Evolutionary conservation across 2,797 vertebrate genomes (phyloP), one percentile per base, ranked within the genome.

Genomic region (Hippocampus kuda): DNA sequence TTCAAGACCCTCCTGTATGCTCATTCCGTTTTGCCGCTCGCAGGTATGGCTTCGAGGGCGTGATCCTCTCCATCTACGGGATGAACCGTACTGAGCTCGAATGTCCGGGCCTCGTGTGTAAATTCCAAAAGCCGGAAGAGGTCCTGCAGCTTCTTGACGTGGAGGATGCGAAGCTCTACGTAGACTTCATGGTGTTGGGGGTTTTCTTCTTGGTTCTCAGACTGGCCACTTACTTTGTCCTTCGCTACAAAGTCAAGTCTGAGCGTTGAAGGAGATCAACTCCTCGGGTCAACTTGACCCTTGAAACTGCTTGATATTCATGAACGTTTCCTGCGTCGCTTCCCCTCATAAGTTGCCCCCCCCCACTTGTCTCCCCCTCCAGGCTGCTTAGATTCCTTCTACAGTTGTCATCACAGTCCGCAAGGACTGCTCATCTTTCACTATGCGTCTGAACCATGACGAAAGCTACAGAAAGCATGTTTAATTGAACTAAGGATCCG

Each of bases 21-120:
- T 49, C 15, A 41, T 56, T 42, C 8, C 44, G 57, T 16, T 46
- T 62, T 18, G n/a, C 20, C 15, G 38, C n/a, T 72, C 59, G 74
- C 79, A 99, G 97, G 86, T 99, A 99, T 4, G 96, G 97, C 83
- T 99, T 99, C 24, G 97, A 99, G 80, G 97, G 97, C 0, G 93
- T 98, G 74, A 96, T 99, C 74, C 92, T 98, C 67, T 96, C 95
- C 30, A 98, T 99, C 85, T 99, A 99, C 1, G 96, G 96, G 70
- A 94, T 99, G 96, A 96, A 96, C 76, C 93, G 97, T 0, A 92
- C 91, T 4, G 92, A 96, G 69, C 85, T 99, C 81, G 92, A 94
- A 71, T 99, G 97, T 86, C 90, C 91, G 0, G 90, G 85, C 11
- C 69, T 87, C 0, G 90, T 87, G 54, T 99, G 97, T 79, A 94